Evolutionary conservation across 2,888 invertebrate species (phyloP), one percentile per base, ranked within the genome.

Genomic region (Ditula angustiorana): DNA sequence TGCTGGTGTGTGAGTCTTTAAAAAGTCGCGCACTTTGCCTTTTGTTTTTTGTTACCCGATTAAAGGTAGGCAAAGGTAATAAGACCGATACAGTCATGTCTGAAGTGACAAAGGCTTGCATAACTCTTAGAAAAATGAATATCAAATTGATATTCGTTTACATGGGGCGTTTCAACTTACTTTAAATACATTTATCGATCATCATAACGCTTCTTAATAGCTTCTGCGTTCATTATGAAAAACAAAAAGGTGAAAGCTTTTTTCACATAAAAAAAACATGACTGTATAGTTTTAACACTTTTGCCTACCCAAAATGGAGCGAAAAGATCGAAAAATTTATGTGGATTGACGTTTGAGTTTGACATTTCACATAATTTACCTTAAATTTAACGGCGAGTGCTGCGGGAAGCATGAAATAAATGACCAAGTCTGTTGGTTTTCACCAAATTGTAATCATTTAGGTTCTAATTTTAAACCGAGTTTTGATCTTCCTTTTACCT

Each of bases 21-120:
- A 41, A 57, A 46, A 44, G 16, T 30, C 21, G 46, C 44, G 46
- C 56, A 21, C 33, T 35, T 53, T 10, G 35, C 21, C 23, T 7
- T 16, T 52, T n/a, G 21, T 33, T 41, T 41, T 41, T 41, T 41
- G 19, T 2, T 10, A 30, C 30, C 8, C 2, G 8, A 3, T 41
- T 16, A 41, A 10, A 2, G 41, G 10, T 19, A 19, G 41, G 19
- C 19, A 41, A 41, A 41, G 41, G 41, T 19, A 19, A 10, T 2
- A 5, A 37, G 1, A 10, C 41, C 10, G 3, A 26, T 5, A 26
- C 26, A 26, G 26, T 26, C 26, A 26, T 26, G 26, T 26, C 5
- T 26, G 5, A 26, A 5, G 26, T 26, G n/a, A n/a, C 26, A 26
- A 26, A 5, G 3, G 26, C 3, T 26, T 26, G n/a, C n/a, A n/a